Percentiles rank a stretch among this genome's conserved stretches.
phyloP scores from a whole-genome alignment of 2,797 vertebrate species.

The Centropyge bicolor region DNA sequence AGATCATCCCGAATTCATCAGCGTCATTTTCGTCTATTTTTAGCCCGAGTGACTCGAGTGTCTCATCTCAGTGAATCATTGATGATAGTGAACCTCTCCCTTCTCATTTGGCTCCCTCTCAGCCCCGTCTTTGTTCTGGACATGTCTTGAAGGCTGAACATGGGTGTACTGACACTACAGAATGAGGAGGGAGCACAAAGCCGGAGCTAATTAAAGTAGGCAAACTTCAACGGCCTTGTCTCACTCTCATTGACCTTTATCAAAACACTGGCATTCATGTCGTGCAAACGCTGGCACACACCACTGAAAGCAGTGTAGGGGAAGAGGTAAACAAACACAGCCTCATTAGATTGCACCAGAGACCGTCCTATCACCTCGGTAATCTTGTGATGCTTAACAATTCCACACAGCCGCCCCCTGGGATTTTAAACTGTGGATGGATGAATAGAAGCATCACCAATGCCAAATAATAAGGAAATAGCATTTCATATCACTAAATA shows the following conservation, averaged over 20 bases:
- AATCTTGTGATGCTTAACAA: slow-evolving; percentile 74
- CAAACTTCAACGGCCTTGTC: slow-evolving; percentile 81
- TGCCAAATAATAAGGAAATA: slow-evolving; percentile 40
- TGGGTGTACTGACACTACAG: slow-evolving; percentile 66
- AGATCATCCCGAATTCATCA: slow-evolving; percentile 52
- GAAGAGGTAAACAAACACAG: slow-evolving; percentile 78
- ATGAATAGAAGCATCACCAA: slow-evolving; percentile 51
- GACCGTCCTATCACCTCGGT: slow-evolving; percentile 70
- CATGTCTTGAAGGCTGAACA: slow-evolving; percentile 67
- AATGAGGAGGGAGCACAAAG: slow-evolving; percentile 75
- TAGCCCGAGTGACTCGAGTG: slow-evolving; percentile 46
- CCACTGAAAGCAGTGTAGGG: slow-evolving; percentile 58
- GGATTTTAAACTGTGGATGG: slow-evolving; percentile 48
- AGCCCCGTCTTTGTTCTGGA: slow-evolving; percentile 63
- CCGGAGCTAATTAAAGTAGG: slow-evolving; percentile 82
- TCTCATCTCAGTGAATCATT: slow-evolving; percentile 61
- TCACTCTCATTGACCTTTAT: slow-evolving; percentile 86
- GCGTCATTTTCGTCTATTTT: slow-evolving; percentile 41
- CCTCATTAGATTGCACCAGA: slow-evolving; percentile 80
- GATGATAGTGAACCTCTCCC: slow-evolving; percentile 50
- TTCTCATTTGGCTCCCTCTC: slow-evolving; percentile 59
- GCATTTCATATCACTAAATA: slow-evolving; percentile 37
- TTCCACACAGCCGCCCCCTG: slow-evolving; percentile 17
- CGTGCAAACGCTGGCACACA: slow-evolving; percentile 77
- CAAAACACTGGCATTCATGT: slow-evolving; percentile 83